Evolutionary conservation across 2,888 invertebrate genomes (phyloP).

Genomic region (Cerastis rubricosa): DNA sequence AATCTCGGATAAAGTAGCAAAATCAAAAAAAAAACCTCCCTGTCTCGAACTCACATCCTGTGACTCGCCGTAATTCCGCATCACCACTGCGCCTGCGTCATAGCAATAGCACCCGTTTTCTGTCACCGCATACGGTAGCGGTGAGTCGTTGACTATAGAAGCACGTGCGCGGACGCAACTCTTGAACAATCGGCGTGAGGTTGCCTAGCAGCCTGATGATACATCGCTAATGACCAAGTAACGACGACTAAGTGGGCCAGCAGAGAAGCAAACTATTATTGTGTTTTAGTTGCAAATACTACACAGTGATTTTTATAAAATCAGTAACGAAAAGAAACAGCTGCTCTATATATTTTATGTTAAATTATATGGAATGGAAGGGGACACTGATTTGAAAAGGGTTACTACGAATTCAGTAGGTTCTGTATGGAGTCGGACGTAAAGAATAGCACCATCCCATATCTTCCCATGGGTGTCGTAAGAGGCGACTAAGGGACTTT

Average conservation of each 20-base stretch:
- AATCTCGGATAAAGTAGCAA: background rate
- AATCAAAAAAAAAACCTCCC: background rate
- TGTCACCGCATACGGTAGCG: slow-evolving; percentile 58
- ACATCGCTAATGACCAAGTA: slow-evolving; percentile 57
- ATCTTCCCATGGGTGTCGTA: too few species aligned
- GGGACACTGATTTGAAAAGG: too few species aligned
- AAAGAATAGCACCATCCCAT: too few species aligned
- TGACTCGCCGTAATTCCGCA: background rate
- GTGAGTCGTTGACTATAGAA: slow-evolving; percentile 63
- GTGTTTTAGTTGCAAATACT: slow-evolving; percentile 4
- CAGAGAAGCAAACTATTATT: background rate
- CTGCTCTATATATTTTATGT: background rate
- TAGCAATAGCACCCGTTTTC: slow-evolving; percentile 44
- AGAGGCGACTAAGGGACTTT: too few species aligned
- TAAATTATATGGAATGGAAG: background rate
- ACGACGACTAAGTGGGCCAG: slow-evolving; percentile 18
- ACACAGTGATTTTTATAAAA: background rate
- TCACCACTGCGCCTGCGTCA: background rate
- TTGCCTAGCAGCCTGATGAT: slow-evolving; percentile 60
- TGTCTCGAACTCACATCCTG: background rate
- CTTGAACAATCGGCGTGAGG: slow-evolving; percentile 56
- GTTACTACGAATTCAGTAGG: too few species aligned
- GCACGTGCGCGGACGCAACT: slow-evolving; percentile 71
- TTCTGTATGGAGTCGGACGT: too few species aligned
- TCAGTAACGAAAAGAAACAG: background rate